Evolutionary conservation across 2,888 invertebrate genomes (phyloP).

Genomic region (Taenaris catops): DNA sequence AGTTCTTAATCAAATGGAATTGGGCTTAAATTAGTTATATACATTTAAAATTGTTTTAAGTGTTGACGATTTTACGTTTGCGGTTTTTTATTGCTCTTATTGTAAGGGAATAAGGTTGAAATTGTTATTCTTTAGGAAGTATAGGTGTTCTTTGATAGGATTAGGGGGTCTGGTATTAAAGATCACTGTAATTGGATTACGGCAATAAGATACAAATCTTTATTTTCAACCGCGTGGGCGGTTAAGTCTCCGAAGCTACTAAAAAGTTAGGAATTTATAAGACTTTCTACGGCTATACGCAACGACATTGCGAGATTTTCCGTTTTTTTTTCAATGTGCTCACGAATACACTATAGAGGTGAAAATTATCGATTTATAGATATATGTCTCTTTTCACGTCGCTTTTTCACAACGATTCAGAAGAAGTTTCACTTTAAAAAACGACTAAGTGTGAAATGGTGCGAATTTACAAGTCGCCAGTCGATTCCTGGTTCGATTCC

Average conservation of each 20-base stretch:
- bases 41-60: constrained; percentile 8
- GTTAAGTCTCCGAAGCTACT: constrained; percentile 18
- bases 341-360: no score
- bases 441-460: no score
- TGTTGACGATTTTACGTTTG: constrained; percentile 4
- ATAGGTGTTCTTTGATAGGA: constrained; percentile 16
- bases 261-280: constrained; percentile 18
- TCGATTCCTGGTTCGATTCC: no score
- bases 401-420: no score
- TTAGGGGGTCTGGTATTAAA: constrained; percentile 21
- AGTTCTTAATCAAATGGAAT: constrained; percentile 2
- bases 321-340: no score
- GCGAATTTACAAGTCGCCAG: no score
- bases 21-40: constrained; percentile 7
- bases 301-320: no score
- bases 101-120: constrained; percentile 18
- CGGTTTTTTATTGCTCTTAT: constrained; percentile 4
- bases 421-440: no score
- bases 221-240: constrained; percentile 20
- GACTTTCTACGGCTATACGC: no score
- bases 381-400: no score
- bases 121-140: constrained; percentile 30
- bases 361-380: no score
- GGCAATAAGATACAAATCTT: constrained; percentile 22
- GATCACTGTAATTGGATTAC: constrained; percentile 22